phyloP scores from a whole-genome alignment of 2,888 invertebrate genomes.

The Scaptomyza caliginosa region DNA sequence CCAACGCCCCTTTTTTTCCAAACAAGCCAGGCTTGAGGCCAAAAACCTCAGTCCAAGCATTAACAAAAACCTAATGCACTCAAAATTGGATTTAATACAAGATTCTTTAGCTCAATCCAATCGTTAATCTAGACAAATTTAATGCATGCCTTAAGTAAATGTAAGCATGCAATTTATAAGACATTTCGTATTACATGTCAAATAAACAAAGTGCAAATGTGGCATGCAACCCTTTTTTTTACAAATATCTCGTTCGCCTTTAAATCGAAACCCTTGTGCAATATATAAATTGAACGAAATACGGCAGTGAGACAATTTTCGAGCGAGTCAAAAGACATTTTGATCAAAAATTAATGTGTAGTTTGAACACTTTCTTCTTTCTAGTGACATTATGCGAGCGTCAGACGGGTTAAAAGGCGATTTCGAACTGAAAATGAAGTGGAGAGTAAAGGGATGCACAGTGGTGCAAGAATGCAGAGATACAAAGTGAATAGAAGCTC shows the following conservation, averaged over 20 bases:
- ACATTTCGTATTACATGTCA: constrained; percentile 40
- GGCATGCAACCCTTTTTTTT: constrained; percentile 24
- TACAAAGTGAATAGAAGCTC: no score
- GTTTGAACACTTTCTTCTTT: constrained; percentile 68
- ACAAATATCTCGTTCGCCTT: constrained; percentile 26
- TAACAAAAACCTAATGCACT: constrained; percentile 47
- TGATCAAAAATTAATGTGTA: constrained; percentile 76
- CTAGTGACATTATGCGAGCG: constrained; percentile 69
- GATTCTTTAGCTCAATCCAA: constrained; percentile 23
- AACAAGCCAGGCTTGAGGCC: constrained; percentile 24
- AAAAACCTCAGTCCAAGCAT: constrained; percentile 46
- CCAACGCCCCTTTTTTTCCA: constrained; percentile 19
- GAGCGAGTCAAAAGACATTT: constrained; percentile 69
- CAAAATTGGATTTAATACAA: constrained; percentile 46
- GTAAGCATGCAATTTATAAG: constrained; percentile 39
- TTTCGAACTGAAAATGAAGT: constrained; percentile 19
- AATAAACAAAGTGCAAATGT: constrained; percentile 36
- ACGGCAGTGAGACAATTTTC: constrained; percentile 46
- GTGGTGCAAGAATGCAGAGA: constrained; percentile 13
- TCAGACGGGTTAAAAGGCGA: constrained; percentile 67
- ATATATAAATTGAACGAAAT: background rate
- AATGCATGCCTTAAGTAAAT: constrained; percentile 26
- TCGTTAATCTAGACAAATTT: constrained; percentile 8
- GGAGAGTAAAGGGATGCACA: constrained; percentile 17
- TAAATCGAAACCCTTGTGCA: constrained; percentile 25